A percentile compares a stretch with the other conserved stretches of the same genome.
These are phyloP conservation scores for Caenorhabditis sp. DNA, from an alignment of 2,888 invertebrate genomes.

Conservation along the genomic window DNA sequence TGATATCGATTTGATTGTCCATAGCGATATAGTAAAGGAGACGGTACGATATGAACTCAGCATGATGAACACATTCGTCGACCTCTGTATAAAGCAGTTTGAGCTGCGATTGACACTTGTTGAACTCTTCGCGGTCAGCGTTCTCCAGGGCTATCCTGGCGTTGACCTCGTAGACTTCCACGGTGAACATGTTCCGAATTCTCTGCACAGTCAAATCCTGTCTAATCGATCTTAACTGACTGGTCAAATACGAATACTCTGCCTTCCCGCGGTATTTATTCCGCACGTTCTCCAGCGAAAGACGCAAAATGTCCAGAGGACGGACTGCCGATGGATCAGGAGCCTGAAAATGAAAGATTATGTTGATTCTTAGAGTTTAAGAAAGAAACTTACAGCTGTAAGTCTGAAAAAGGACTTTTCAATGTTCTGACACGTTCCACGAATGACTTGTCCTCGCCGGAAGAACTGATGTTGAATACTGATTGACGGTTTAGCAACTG, in stretches of 20 bases:
- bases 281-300: conserved; percentile 93
- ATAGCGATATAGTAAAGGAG: conserved; percentile 98
- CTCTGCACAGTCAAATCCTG: conserved; percentile 99
- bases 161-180: conserved; percentile 99
- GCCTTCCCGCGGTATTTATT: conserved; percentile 91
- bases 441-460: conserved; percentile 85
- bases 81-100: conserved; percentile 90
- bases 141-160: conserved; percentile 96
- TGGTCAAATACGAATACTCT: conserved; percentile 97
- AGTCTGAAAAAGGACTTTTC: conserved; percentile 97
- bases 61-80: conserved; percentile 86
- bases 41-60: conserved; percentile 96
- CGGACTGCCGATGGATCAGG: conserved; percentile 92
- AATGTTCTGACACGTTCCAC: conserved; percentile 94
- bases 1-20: conserved; percentile 97
- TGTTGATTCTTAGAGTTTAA: neutral
- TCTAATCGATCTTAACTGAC: conserved; percentile 97
- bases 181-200: conserved; percentile 93
- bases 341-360: conserved; percentile 87
- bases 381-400: conserved; percentile 86
- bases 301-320: conserved; percentile 91
- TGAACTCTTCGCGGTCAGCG: conserved; percentile 98
- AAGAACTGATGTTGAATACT: conserved; percentile 32
- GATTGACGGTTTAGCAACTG: conserved; percentile 35
- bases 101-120: conserved; percentile 96